phyloP scores from a whole-genome alignment of 2,888 invertebrate genomes.

The Ctena decussata region DNA sequence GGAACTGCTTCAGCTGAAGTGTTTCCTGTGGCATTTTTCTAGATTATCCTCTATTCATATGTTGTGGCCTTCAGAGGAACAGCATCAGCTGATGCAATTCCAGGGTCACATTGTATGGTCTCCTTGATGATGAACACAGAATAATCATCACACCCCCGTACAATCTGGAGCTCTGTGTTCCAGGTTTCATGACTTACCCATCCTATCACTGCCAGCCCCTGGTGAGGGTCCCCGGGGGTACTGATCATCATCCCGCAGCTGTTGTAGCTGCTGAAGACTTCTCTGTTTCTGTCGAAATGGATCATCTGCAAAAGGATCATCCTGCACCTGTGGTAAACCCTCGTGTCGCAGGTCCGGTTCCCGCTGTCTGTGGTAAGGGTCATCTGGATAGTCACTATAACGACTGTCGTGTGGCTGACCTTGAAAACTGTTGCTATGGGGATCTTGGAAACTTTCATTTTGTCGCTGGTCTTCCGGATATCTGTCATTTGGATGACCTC shows the following conservation, averaged over 20 bases:
- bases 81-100: too few relatives aligned
- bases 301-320: slow-evolving; percentile 82
- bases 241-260: slow-evolving; percentile 65
- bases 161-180: too few relatives aligned
- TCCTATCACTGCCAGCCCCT: slow-evolving; percentile 61
- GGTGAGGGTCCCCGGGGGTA: slow-evolving; percentile 74
- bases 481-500: slow-evolving; percentile 60
- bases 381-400: not conserved
- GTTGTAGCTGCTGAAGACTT: slow-evolving; percentile 56
- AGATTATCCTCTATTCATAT: too few relatives aligned
- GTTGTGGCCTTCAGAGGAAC: too few relatives aligned
- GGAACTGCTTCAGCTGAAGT: too few relatives aligned
- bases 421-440: slow-evolving; percentile 46
- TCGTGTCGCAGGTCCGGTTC: slow-evolving; percentile 71
- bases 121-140: too few relatives aligned
- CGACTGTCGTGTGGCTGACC: slow-evolving; percentile 23
- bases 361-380: slow-evolving; percentile 23
- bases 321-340: slow-evolving; percentile 79
- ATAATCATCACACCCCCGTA: too few relatives aligned
- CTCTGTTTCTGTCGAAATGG: slow-evolving; percentile 77
- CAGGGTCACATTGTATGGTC: too few relatives aligned
- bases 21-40: too few relatives aligned
- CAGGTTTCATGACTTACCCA: slow-evolving; percentile 39
- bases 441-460: slow-evolving; percentile 59
- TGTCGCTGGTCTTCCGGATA: slow-evolving; percentile 62